A percentile compares a stretch with the other conserved stretches of the same genome.
Conservation (phyloP, 2,113 vertebrate species). For the Tachysurus vachellii region DNA sequence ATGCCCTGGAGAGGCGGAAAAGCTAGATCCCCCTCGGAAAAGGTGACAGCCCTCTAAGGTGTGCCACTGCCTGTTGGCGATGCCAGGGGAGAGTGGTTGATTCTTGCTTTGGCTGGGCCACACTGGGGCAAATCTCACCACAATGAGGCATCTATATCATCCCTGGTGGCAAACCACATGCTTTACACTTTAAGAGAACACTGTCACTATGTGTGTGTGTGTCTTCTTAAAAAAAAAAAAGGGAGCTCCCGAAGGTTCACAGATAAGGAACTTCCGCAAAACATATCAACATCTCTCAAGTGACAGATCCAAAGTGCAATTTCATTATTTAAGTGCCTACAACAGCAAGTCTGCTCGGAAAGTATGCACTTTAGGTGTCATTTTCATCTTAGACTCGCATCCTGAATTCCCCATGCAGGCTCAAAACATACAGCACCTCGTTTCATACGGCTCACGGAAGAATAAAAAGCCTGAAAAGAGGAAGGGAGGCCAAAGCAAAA, state of each 20-base stretch:
- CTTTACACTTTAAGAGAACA: neutral
- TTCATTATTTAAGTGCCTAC: conserved; percentile 36
- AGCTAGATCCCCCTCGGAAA: conserved; percentile 47
- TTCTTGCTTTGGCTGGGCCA: conserved; percentile 39
- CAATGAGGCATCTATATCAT: conserved; percentile 24
- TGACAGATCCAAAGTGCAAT: conserved; percentile 33
- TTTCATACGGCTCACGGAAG: conserved; percentile 44
- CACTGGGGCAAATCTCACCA: conserved; percentile 51
- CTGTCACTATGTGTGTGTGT: conserved; percentile 7
- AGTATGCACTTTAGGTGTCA: neutral
- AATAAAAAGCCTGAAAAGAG: conserved; percentile 51
- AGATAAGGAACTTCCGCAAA: conserved; percentile 36
- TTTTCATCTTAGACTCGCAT: conserved; percentile 24
- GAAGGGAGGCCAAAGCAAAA: conserved; percentile 65
- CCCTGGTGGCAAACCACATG: conserved; percentile 38
- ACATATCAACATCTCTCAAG: conserved; percentile 27
- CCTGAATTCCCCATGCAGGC: conserved; percentile 36
- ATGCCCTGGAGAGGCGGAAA: conserved; percentile 40
- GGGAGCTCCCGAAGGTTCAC: conserved; percentile 37
- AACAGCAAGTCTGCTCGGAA: conserved; percentile 13
- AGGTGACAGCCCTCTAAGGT: conserved; percentile 54
- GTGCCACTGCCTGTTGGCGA: conserved; percentile 49
- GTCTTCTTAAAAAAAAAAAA: neutral
- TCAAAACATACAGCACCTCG: conserved; percentile 23
- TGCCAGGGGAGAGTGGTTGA: conserved; percentile 39